Evolutionary conservation across 2,797 vertebrate genomes (phyloP).

Genomic region (Alauda arvensis): DNA sequence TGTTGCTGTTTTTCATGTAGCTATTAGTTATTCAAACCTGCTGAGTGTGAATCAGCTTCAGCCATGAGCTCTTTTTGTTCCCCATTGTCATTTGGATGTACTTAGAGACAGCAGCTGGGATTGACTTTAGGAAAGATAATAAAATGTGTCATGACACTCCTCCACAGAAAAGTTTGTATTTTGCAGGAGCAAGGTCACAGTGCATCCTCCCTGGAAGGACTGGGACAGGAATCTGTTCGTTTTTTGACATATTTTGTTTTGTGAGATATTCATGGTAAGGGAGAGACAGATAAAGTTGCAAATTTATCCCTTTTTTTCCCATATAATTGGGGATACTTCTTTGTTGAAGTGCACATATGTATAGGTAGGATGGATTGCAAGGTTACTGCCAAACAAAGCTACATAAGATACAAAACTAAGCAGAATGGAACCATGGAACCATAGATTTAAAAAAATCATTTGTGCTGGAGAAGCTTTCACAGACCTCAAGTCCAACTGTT

Average conservation of each 20-base stretch:
- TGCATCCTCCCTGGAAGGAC: not conserved
- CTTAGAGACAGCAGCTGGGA: not conserved
- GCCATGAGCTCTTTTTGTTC: not conserved
- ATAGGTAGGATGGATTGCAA: not conserved
- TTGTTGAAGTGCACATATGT: not conserved
- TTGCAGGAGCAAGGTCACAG: not conserved
- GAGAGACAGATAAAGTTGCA: rapidly evolving
- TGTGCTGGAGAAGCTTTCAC: not conserved
- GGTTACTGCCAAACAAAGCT: not conserved
- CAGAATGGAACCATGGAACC: not conserved
- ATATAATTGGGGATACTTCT: not conserved
- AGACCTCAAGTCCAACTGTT: not conserved
- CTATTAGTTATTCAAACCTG: not conserved
- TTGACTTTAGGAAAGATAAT: not conserved
- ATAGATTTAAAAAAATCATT: not conserved
- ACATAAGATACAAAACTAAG: not conserved
- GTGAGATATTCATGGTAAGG: not conserved
- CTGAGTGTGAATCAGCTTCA: not conserved
- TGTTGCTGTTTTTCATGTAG: not conserved
- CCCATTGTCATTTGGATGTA: not conserved
- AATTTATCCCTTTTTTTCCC: not conserved
- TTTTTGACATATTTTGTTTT: not conserved
- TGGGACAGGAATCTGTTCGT: not conserved
- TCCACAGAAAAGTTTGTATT: not conserved
- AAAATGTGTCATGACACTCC: not conserved